Conservation (phyloP, 2,888 invertebrate genomes). For the Platerodrilus igneus region DNA sequence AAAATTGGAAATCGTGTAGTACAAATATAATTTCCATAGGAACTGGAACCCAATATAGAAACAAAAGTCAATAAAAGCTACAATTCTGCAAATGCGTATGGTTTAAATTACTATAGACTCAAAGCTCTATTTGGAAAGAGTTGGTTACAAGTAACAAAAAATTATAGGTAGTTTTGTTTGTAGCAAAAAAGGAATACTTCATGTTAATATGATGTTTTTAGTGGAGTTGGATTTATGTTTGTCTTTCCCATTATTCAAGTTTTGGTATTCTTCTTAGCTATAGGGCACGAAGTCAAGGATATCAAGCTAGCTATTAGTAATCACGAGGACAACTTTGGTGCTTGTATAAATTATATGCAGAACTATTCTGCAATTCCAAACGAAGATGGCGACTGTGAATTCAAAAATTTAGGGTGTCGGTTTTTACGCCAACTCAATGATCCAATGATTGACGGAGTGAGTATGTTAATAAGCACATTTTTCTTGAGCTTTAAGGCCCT, state of each 20-base stretch:
- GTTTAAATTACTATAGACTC: constrained; percentile 27
- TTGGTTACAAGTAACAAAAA: constrained; percentile 36
- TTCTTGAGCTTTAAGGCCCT: too few relatives aligned
- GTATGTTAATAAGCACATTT: too few relatives aligned
- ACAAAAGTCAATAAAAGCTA: too few relatives aligned
- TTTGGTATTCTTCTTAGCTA: constrained; percentile 72
- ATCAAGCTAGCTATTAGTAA: constrained; percentile 75
- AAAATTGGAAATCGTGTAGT: too few relatives aligned
- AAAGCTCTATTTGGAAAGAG: constrained; percentile 37
- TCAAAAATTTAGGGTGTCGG: constrained; percentile 57
- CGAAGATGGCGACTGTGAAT: constrained; percentile 50
- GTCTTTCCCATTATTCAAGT: constrained; percentile 78
- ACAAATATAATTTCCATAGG: too few relatives aligned
- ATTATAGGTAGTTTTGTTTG: constrained; percentile 23
- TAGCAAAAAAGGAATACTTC: constrained; percentile 1
- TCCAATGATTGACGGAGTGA: constrained; percentile 52
- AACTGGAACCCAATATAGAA: too few relatives aligned
- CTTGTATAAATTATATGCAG: constrained; percentile 35
- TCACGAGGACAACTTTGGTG: constrained; percentile 55
- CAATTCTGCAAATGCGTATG: constrained; percentile 14
- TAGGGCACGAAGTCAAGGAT: constrained; percentile 71
- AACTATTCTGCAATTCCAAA: constrained; percentile 44
- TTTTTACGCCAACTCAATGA: constrained; percentile 58
- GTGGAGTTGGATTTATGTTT: constrained; percentile 75
- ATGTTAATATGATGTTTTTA: constrained; percentile 49